These are phyloP conservation scores for Macrosiphum euphorbiae DNA, from an alignment of 2,888 invertebrate species.

Conservation along the genomic window DNA sequence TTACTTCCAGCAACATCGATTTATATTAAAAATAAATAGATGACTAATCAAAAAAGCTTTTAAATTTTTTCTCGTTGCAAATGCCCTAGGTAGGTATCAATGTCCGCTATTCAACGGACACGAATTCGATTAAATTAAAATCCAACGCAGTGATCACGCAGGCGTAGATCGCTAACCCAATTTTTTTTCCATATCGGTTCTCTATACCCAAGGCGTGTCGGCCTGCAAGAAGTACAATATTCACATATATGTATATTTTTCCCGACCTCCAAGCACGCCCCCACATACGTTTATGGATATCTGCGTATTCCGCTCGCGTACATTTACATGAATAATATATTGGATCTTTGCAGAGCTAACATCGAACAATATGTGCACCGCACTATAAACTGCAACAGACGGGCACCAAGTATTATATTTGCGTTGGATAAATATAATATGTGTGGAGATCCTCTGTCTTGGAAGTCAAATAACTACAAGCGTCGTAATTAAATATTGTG, in stretches of 20 bases:
- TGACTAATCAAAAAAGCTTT: background rate
- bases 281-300: background rate
- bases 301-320: background rate
- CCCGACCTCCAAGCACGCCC: background rate
- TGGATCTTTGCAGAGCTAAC: background rate
- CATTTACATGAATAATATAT: background rate
- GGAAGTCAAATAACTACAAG: background rate
- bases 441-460: background rate
- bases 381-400: background rate
- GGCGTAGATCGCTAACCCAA: background rate
- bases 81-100: background rate
- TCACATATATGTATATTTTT: background rate
- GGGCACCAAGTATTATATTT: background rate
- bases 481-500: background rate
- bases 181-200: background rate
- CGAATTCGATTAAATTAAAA: background rate
- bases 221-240: background rate
- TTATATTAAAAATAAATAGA: too few relatives aligned
- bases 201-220: background rate
- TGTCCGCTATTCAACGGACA: background rate
- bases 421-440: background rate
- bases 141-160: background rate
- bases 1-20: too few relatives aligned
- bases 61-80: background rate
- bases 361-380: background rate